Conservation (phyloP, 2,797 vertebrate genomes). For the Gorsachius magnificus region DNA sequence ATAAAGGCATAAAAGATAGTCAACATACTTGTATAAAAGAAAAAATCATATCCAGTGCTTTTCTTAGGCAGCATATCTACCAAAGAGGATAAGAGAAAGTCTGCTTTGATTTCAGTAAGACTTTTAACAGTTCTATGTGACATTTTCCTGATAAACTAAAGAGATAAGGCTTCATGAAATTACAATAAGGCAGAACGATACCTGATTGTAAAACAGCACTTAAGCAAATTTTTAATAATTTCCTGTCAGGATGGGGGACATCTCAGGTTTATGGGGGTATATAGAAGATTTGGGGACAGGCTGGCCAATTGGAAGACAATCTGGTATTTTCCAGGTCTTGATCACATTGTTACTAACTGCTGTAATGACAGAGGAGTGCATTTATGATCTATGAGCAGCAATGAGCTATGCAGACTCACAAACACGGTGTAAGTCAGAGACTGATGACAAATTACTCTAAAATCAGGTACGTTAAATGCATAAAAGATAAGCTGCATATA, state of each 20-base stretch:
- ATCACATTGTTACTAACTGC: background rate
- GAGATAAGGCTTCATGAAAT: background rate
- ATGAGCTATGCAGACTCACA: background rate
- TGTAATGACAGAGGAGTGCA: background rate
- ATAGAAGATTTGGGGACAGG: background rate
- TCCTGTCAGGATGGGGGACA: background rate
- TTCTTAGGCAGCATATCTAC: background rate
- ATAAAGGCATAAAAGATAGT: background rate
- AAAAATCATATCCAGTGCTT: background rate
- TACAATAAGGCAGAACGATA: background rate
- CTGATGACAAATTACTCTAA: background rate
- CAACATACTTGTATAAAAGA: background rate
- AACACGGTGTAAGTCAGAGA: background rate
- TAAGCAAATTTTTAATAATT: background rate
- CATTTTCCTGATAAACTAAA: background rate
- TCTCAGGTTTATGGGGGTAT: background rate
- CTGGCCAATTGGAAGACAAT: background rate
- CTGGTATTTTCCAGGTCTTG: background rate
- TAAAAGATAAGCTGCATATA: background rate
- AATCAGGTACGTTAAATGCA: background rate
- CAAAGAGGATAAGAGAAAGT: background rate
- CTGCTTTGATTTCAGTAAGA: background rate
- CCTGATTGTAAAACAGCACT: background rate
- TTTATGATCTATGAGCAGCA: background rate
- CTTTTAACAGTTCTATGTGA: background rate